A percentile compares a stretch with the other conserved stretches of the same genome.
These are phyloP conservation scores for Cepphus grylle DNA, from an alignment of 2,113 vertebrate species.

Conservation along the genomic window DNA sequence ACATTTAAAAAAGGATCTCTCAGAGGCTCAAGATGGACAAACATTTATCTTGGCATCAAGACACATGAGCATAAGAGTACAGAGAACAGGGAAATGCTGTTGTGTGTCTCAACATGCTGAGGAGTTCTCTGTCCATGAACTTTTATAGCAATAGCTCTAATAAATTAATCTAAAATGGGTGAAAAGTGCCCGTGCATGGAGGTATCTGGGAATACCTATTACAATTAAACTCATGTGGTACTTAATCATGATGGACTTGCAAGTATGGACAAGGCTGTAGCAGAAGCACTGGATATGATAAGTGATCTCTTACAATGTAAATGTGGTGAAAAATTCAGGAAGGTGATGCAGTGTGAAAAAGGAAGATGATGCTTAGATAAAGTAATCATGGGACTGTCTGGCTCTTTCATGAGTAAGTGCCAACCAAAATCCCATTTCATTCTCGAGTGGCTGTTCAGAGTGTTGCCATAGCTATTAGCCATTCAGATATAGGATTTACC, in stretches of 20 bases:
- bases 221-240: background rate
- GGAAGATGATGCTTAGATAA: background rate
- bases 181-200: background rate
- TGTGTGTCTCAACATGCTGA: background rate
- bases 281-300: background rate
- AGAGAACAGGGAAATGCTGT: background rate
- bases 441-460: background rate
- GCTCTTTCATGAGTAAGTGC: background rate
- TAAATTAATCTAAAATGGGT: background rate
- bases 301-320: background rate
- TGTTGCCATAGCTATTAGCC: background rate
- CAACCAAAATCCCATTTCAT: background rate
- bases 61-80: rapidly evolving
- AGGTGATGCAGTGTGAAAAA: background rate
- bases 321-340: background rate
- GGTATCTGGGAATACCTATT: background rate
- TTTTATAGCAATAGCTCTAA: background rate
- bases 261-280: background rate
- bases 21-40: background rate
- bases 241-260: background rate
- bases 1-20: background rate
- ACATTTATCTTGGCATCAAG: background rate
- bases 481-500: background rate
- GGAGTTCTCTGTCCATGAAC: background rate
- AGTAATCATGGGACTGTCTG: background rate